Conservation (phyloP, 2,888 invertebrate species). For the Morinoia aosen region DNA sequence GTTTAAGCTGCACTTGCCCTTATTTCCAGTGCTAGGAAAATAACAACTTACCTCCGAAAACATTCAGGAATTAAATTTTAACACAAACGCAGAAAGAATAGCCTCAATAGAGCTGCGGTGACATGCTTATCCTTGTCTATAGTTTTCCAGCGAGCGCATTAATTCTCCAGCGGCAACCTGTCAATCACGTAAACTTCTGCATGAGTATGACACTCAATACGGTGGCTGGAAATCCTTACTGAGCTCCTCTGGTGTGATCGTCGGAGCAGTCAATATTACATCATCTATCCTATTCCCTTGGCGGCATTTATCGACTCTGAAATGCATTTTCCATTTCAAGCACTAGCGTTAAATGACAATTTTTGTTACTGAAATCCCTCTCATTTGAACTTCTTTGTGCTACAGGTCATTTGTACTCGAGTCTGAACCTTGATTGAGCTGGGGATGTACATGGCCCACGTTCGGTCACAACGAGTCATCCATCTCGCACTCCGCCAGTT, state of each 20-base stretch:
- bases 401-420: neutral
- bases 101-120: neutral
- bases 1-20: neutral
- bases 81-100: neutral
- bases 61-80: neutral
- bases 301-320: too few relatives aligned
- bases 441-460: neutral
- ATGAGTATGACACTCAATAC: neutral
- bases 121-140: neutral
- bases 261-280: too few relatives aligned
- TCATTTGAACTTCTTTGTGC: neutral
- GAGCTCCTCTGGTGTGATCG: too few relatives aligned
- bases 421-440: neutral
- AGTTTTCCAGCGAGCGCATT: neutral
- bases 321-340: neutral
- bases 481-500: neutral
- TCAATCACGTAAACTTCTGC: too few relatives aligned
- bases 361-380: neutral
- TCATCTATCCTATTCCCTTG: neutral
- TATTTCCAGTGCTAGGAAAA: neutral
- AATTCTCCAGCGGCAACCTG: neutral
- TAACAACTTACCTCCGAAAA: neutral
- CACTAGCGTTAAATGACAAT: neutral
- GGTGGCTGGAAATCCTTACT: neutral
- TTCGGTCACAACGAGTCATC: neutral